These are phyloP conservation scores for Podotricha telesiphe DNA, from an alignment of 2,888 invertebrate species.

Conservation along the genomic window DNA sequence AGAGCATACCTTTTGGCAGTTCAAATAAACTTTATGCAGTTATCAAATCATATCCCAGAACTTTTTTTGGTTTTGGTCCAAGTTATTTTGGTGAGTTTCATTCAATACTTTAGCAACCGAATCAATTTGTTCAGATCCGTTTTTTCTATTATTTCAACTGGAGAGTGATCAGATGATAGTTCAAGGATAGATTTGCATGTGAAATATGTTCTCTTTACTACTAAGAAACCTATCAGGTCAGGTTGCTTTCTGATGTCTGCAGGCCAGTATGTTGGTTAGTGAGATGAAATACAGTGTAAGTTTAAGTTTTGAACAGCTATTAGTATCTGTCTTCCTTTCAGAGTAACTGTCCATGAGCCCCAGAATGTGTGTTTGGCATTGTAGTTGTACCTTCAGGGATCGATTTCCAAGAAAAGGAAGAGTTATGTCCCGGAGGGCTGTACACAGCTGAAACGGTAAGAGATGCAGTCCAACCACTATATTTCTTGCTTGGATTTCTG, in stretches of 20 bases:
- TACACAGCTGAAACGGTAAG: background rate
- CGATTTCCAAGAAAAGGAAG: background rate
- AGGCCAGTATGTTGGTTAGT: too few species aligned
- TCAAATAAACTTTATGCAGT: too few species aligned
- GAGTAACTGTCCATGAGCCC: background rate
- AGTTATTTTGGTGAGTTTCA: background rate
- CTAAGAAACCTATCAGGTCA: too few species aligned
- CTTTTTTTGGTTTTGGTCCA: too few species aligned
- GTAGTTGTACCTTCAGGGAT: background rate
- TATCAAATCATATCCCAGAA: too few species aligned
- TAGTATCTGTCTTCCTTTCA: background rate
- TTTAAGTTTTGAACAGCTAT: background rate
- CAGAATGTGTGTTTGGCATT: constrained; percentile 20
- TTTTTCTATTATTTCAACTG: background rate
- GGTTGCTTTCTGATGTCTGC: too few species aligned
- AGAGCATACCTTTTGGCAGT: too few species aligned
- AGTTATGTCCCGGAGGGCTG: constrained; percentile 24
- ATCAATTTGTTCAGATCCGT: background rate
- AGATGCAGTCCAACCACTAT: background rate
- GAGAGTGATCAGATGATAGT: too few species aligned
- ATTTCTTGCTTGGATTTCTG: background rate
- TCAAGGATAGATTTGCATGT: too few species aligned
- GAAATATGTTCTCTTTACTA: too few species aligned
- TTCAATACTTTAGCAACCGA: background rate
- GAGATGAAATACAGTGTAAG: constrained; percentile 35